Base-by-base conservation (phyloP, 2,888 invertebrate genomes). In the Drosophila diplacantha region DNA sequence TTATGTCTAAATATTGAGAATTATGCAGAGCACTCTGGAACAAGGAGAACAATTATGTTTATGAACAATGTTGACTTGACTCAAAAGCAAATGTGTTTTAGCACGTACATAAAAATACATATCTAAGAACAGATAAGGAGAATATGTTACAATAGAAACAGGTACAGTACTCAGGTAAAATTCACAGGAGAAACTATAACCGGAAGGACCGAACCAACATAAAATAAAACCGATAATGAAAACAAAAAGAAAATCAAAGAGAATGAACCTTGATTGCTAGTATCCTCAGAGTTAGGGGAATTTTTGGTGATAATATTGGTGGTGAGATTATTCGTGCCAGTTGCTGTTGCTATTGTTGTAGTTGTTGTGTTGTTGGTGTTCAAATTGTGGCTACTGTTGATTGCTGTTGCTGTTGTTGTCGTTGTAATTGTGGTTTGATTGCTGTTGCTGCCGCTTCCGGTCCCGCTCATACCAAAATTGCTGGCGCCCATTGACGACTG, bases 231-330 rank as follows among this genome's bases (percentile, higher is more conserved):
- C 12, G 8, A 29, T 29, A 29, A 29, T 2, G 22, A 38, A 58
- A 70, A 68, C n/a, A 29, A 55, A 41, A 59, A 62, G 37, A 44
- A 60, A 73, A 72, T 50, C 44, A 79, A 80, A 69, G 51, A 73
- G 67, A 85, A 87, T 85, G 86, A 88, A 86, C 86, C 85, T 87
- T 88, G 87, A 83, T 81, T 85, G 80, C 83, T 84, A 82, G 77
- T 83, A 64, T 86, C 85, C 85, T 86, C 84, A 81, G 86, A 81
- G 69, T 83, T 84, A 77, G 76, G 79, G 76, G 81, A 81, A 76
- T 84, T 85, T 86, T 84, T 84, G 78, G 82, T 84, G 81, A 75
- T 78, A 80, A 75, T 78, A 81, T 79, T 83, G 76, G 74, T 73
- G 75, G 82, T 83, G 75, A 78, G 75, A 79, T 82, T 84, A 74